These are phyloP conservation scores for Theonella swinhoei DNA, from an alignment of 37 sponge, comb jelly and placozoan genomes.

Conservation along the genomic window DNA sequence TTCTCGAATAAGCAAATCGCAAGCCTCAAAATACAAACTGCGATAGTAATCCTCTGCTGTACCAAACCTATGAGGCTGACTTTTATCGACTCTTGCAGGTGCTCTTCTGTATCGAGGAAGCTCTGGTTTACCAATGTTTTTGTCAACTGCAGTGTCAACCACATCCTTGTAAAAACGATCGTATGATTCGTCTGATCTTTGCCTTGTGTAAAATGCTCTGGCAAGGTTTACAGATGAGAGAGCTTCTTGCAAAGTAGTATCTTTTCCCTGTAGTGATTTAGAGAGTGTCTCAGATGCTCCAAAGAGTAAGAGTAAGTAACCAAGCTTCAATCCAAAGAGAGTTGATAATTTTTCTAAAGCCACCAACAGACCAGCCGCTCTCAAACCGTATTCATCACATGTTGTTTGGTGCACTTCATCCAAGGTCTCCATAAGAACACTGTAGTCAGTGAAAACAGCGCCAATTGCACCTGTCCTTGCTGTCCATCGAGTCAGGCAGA, in stretches of 20 bases:
- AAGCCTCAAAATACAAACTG: background rate
- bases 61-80: background rate
- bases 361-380: slow-evolving; percentile 54
- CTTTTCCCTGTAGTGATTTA: slow-evolving; percentile 45
- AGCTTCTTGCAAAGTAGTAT: slow-evolving; percentile 63
- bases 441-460: slow-evolving; percentile 45
- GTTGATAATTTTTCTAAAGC: slow-evolving; percentile 56
- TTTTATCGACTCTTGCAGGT: slow-evolving; percentile 39
- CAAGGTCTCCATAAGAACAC: slow-evolving; percentile 37
- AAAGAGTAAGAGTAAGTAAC: slow-evolving; percentile 49
- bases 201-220: slow-evolving; percentile 35
- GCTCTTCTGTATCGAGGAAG: slow-evolving; percentile 56
- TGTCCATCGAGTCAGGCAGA: slow-evolving; percentile 73
- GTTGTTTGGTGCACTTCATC: slow-evolving; percentile 63
- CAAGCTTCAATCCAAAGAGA: slow-evolving; percentile 61
- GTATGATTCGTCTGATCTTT: slow-evolving; percentile 31
- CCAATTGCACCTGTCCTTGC: slow-evolving; percentile 53
- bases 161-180: slow-evolving; percentile 29
- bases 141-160: slow-evolving; percentile 19
- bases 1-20: slow-evolving; percentile 8
- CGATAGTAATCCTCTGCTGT: background rate
- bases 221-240: slow-evolving; percentile 45
- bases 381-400: slow-evolving; percentile 68
- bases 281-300: slow-evolving; percentile 54
- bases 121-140: slow-evolving; percentile 37